A percentile compares a stretch with the other conserved stretches of the same genome.
Evolutionary conservation across 2,113 vertebrate species (phyloP).

Genomic region (Chloropsis hardwickii): DNA sequence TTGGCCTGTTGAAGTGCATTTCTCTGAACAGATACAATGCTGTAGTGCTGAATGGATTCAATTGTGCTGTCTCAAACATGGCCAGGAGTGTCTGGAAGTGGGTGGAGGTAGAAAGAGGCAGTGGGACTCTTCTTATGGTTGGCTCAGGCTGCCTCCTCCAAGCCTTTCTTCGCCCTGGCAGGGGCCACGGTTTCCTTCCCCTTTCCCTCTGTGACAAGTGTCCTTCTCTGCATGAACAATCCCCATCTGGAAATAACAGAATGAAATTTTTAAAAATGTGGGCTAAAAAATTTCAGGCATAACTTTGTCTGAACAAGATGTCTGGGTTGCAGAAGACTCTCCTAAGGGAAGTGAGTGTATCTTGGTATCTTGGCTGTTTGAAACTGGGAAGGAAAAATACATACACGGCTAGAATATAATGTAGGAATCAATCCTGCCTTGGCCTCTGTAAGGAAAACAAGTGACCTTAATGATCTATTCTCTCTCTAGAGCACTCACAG

Average conservation of each 20-base stretch:
- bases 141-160: conserved; percentile 38
- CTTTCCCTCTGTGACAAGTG: neutral
- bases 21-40: conserved; percentile 51
- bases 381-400: conserved; percentile 38
- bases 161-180: conserved; percentile 20
- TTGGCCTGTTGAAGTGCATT: conserved; percentile 52
- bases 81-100: conserved; percentile 62
- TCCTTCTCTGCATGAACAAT: neutral
- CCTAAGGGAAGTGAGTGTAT: neutral
- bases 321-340: neutral
- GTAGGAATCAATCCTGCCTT: conserved; percentile 56
- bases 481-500: conserved; percentile 65
- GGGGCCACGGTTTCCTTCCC: neutral
- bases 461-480: conserved; percentile 68
- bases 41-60: conserved; percentile 60
- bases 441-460: conserved; percentile 58
- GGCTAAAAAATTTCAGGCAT: neutral
- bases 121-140: conserved; percentile 27
- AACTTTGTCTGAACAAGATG: neutral
- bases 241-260: neutral
- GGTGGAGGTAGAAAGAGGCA: conserved; percentile 52
- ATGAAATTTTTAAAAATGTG: neutral
- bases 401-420: conserved; percentile 31
- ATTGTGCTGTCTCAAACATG: conserved; percentile 54
- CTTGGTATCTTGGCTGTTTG: neutral